Conservation (phyloP, 2,888 invertebrate species). For the Phortica okadai region DNA sequence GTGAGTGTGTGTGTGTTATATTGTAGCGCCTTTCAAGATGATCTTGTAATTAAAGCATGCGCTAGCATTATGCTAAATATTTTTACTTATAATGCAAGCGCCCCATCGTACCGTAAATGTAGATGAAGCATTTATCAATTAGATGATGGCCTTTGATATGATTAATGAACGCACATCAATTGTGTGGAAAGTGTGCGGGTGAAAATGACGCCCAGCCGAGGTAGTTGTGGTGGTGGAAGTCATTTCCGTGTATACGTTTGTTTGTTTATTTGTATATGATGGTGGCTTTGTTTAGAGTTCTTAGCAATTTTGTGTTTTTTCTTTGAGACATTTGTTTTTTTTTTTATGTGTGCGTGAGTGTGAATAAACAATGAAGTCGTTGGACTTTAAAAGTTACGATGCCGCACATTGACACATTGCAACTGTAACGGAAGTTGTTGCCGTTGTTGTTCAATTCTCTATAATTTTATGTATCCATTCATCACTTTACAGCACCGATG, state of each 20-base stretch:
- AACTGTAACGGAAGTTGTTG: too few relatives aligned
- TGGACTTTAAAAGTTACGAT: conserved; percentile 20
- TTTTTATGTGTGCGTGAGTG: neutral
- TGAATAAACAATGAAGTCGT: conserved; percentile 10
- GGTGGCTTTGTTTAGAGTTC: conserved; percentile 1
- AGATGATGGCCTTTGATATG: conserved; percentile 17
- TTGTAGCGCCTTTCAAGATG: conserved; percentile 3
- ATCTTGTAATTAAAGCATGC: conserved; percentile 29
- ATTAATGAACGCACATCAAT: conserved; percentile 6
- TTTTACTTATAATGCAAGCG: neutral
- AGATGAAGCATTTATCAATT: conserved; percentile 9
- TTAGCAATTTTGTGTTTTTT: neutral
- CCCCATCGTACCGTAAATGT: neutral
- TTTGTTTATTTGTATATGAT: neutral
- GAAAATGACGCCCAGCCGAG: neutral
- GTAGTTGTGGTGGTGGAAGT: too few relatives aligned
- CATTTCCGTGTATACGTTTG: too few relatives aligned
- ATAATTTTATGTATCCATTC: too few relatives aligned
- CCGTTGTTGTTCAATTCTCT: too few relatives aligned
- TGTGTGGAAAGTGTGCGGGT: conserved; percentile 7
- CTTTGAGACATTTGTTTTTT: too few relatives aligned
- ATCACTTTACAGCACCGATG: conserved; percentile 62
- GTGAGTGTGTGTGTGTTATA: conserved; percentile 22
- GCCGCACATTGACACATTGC: too few relatives aligned
- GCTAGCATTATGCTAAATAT: conserved; percentile 35